phyloP scores from a whole-genome alignment of 2,113 vertebrate species.

The Petromus typicus region DNA sequence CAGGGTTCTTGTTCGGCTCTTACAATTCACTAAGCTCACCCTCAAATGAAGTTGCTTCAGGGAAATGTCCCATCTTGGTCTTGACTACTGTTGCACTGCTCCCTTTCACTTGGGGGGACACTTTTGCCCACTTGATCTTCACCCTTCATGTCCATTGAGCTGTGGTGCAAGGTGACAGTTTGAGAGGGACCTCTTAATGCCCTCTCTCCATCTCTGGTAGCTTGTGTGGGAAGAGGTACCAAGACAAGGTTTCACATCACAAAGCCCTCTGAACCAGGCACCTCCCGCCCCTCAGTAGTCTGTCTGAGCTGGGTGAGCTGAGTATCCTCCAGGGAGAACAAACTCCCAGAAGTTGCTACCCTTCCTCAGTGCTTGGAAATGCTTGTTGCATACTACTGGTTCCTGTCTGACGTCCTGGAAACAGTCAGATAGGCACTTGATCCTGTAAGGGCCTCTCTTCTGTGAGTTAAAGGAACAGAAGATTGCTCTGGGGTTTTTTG shows the following conservation, averaged over 20 bases:
- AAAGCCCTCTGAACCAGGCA: neutral
- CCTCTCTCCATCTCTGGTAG: neutral
- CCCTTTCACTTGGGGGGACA: neutral
- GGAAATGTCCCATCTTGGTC: neutral
- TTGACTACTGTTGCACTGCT: neutral
- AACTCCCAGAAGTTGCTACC: neutral
- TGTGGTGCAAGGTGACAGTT: neutral
- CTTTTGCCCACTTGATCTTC: neutral
- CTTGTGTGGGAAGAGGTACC: neutral
- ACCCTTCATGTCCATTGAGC: neutral
- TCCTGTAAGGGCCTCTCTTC: neutral
- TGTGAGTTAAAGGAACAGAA: neutral
- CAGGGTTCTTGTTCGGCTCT: neutral
- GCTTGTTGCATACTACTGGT: neutral
- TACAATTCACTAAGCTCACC: neutral
- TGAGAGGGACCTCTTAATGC: neutral
- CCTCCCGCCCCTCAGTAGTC: neutral
- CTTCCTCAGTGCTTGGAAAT: neutral
- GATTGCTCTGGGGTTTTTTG: neutral
- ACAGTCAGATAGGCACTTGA: neutral
- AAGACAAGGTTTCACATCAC: neutral
- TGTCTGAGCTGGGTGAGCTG: too few species aligned
- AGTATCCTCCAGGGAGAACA: neutral
- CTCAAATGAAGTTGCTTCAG: neutral
- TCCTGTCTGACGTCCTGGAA: neutral